Evolutionary conservation across 2,888 invertebrate genomes (phyloP).

Genomic region (Aspidiotus rigidus): DNA sequence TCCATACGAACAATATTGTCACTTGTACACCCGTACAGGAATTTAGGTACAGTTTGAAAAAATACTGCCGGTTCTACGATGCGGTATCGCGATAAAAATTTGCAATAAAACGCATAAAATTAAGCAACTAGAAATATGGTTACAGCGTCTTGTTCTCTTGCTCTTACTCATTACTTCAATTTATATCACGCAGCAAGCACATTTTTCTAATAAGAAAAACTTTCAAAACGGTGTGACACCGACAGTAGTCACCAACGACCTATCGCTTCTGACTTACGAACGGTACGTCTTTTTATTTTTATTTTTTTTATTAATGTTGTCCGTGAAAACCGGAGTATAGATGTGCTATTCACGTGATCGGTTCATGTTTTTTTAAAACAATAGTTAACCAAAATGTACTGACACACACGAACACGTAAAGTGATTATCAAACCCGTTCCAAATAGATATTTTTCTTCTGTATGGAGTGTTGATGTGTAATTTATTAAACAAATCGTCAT

Average conservation of each 20-base stretch:
- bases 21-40: too few species aligned
- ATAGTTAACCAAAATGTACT: conserved; percentile 26
- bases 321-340: not conserved
- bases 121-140: too few species aligned
- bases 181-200: not conserved
- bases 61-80: too few species aligned
- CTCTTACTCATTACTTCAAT: too few species aligned
- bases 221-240: not conserved
- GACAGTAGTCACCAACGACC: not conserved
- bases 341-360: conserved; percentile 19
- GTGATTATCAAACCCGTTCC: not conserved
- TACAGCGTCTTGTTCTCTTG: too few species aligned
- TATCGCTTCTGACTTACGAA: not conserved
- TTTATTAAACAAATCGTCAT: not conserved
- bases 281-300: not conserved
- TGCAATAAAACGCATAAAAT: too few species aligned
- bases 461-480: not conserved
- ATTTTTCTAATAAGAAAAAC: conserved; percentile 2
- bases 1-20: too few species aligned
- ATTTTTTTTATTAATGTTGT: not conserved
- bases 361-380: conserved; percentile 24
- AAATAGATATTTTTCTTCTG: too few species aligned
- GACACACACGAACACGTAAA: not conserved
- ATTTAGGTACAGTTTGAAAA: too few species aligned
- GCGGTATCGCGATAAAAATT: too few species aligned